phyloP scores from a whole-genome alignment of 2,888 invertebrate genomes.

The Stenodera caucasica region DNA sequence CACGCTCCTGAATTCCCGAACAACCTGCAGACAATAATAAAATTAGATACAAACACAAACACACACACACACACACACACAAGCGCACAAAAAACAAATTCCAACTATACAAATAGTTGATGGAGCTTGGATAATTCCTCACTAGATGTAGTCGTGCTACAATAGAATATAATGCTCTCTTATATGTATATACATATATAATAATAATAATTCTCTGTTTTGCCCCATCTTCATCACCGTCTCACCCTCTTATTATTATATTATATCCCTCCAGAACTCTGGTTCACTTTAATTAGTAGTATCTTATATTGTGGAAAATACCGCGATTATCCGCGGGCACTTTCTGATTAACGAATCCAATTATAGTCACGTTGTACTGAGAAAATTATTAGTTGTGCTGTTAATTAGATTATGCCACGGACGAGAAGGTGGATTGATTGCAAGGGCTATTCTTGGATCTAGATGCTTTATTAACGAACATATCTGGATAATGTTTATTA shows the following conservation, averaged over 20 bases:
- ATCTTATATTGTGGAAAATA: slow-evolving; percentile 48
- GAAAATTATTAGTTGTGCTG: slow-evolving; percentile 56
- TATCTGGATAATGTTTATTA: background rate
- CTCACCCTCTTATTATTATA: no score
- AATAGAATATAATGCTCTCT: background rate
- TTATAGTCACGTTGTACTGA: slow-evolving; percentile 56
- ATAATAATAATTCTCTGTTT: slow-evolving; percentile 15
- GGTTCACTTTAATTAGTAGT: slow-evolving; percentile 44
- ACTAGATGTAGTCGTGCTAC: slow-evolving; percentile 8
- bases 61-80: no score
- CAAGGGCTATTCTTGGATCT: slow-evolving; percentile 16
- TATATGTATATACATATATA: no score
- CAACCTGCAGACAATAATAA: slow-evolving; percentile 66
- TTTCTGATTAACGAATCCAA: slow-evolving; percentile 57
- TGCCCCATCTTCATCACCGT: slow-evolving; percentile 9
- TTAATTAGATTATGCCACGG: slow-evolving; percentile 54
- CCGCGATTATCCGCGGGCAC: slow-evolving; percentile 55
- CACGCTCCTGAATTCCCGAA: slow-evolving; percentile 89
- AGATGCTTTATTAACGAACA: background rate
- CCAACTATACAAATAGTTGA: no score
- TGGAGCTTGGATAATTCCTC: slow-evolving; percentile 41
- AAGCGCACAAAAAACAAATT: background rate
- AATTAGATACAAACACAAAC: no score
- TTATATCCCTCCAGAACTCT: slow-evolving; percentile 10
- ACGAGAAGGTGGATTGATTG: slow-evolving; percentile 43